A percentile compares a stretch with the other conserved stretches of the same genome.
These are phyloP conservation scores for Grantiella picta DNA, from an alignment of 2,113 vertebrate genomes.

Conservation along the genomic window DNA sequence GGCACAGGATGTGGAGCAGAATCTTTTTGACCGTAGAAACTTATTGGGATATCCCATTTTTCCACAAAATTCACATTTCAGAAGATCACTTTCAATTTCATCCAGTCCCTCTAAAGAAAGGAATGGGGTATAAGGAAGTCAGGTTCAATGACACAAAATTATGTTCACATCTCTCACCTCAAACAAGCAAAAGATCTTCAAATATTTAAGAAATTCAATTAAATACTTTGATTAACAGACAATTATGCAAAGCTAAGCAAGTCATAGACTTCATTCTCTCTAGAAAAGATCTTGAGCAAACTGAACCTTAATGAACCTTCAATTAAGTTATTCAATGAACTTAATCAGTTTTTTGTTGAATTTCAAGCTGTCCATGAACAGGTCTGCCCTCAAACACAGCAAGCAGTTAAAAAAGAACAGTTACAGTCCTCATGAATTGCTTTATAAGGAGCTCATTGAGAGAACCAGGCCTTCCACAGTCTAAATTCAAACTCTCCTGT, in stretches of 20 bases:
- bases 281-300: not conserved
- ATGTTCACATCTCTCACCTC: not conserved
- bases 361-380: not conserved
- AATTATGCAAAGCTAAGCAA: not conserved
- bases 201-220: not conserved
- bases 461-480: not conserved
- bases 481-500: not conserved
- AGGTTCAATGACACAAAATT: not conserved
- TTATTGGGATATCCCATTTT: constrained; percentile 92
- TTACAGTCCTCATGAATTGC: not conserved
- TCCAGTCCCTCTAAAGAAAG: constrained; percentile 79
- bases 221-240: not conserved
- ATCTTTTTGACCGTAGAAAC: constrained; percentile 92
- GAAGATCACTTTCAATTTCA: constrained; percentile 82
- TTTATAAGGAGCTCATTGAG: not conserved
- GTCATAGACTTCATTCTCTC: not conserved
- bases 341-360: not conserved
- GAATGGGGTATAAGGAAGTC: not conserved
- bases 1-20: constrained; percentile 95
- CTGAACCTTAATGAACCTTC: not conserved
- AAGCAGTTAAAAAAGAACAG: not conserved
- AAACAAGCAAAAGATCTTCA: not conserved
- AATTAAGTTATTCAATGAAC: not conserved
- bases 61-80: constrained; percentile 96
- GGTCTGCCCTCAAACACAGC: not conserved